Percentiles rank a stretch among this genome's conserved stretches.
These are phyloP conservation scores for Phataginus tetradactyla DNA, from an alignment of 2,797 vertebrate genomes.

Conservation along the genomic window DNA sequence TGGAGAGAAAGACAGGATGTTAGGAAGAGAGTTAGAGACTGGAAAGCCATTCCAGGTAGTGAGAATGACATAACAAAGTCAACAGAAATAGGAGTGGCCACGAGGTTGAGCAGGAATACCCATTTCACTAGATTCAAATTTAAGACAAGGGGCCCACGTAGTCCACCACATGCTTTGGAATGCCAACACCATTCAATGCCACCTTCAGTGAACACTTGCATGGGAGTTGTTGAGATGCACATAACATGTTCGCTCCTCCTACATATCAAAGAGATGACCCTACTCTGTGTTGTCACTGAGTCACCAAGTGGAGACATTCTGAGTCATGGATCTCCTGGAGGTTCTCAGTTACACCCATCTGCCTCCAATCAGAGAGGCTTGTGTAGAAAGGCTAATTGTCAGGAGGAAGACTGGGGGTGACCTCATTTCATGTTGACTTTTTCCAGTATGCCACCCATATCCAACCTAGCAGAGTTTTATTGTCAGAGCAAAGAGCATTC, in stretches of 20 bases:
- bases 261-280: neutral
- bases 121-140: neutral
- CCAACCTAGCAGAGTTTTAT: fast-evolving
- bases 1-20: neutral
- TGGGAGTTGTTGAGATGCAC: neutral
- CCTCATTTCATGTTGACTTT: neutral
- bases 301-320: neutral
- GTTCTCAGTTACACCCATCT: neutral
- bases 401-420: no score
- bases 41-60: neutral
- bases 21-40: neutral
- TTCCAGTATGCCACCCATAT: neutral
- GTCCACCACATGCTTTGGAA: neutral
- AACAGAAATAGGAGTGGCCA: neutral
- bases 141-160: neutral
- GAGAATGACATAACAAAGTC: neutral
- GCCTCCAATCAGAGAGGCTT: neutral
- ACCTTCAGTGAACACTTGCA: neutral
- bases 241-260: neutral
- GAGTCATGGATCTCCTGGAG: neutral
- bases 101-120: neutral
- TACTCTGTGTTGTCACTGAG: neutral
- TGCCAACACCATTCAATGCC: no score
- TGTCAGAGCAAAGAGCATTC: neutral
- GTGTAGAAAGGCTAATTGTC: neutral